Evolutionary conservation across 1,140 invertebrate genomes (phyloP), one percentile per base, ranked within the genome.

Genomic region (Sesamia nonagrioides): DNA sequence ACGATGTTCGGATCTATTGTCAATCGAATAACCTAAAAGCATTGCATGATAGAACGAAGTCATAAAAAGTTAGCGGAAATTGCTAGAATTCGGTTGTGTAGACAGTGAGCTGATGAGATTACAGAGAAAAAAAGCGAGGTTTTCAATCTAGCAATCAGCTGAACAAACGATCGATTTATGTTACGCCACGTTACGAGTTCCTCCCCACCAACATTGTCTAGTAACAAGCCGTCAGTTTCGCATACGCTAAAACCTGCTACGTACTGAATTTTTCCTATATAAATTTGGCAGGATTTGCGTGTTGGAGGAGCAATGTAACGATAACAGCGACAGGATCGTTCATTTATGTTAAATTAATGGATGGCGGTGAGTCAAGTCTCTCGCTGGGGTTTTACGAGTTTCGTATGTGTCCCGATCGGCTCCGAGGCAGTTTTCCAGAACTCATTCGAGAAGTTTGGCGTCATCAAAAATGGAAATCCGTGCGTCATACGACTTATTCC

Each of bases 91-190:
- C 42, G 73, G 33, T 76, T 58, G 66, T 69, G 58, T 81, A 66
- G 77, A 66, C 56, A 68, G 79, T 81, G 77, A 82, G 77, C 74
- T 68, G 61, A 40, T 50, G 45, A 78, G 73, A 83, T 83, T 82
- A 80, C 69, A 85, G 84, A 85, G 84, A 84, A 88, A 87, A n/a
- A 87, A 89, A 87, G 74, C 80, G 74, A 78, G 79, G 81, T 87
- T 89, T 89, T 89, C 84, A 86, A 90, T 89, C 89, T 87, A 88
- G 84, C 89, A 92, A 89, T 92, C 89, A 91, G 86, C 82, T 88
- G 86, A 88, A 89, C 86, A 90, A 93, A 92, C 86, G 87, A 91
- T 89, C 88, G 88, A 91, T 92, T 90, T 86, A 86, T 83, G 84
- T 90, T 88, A 89, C 91, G 84, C 84, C 80, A 78, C 82, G 87